Percentiles rank a stretch among this genome's conserved stretches.
These are phyloP conservation scores for Chromoteleia sp. DNA, from an alignment of 2,888 invertebrate species.

Conservation along the genomic window DNA sequence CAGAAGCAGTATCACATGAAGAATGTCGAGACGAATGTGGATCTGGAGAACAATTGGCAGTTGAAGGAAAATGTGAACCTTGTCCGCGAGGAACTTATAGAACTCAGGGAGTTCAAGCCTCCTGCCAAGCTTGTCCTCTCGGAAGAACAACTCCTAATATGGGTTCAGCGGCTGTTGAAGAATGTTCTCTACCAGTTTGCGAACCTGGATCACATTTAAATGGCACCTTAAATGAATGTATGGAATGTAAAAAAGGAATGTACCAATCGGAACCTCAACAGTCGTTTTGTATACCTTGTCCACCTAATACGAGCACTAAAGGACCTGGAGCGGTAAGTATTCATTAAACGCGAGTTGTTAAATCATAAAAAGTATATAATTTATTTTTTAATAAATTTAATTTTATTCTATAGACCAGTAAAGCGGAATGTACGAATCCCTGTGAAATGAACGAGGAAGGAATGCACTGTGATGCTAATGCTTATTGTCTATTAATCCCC, in stretches of 20 bases:
- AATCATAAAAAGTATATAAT: no score
- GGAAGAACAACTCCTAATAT: constrained; percentile 95
- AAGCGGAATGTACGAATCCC: constrained; percentile 94
- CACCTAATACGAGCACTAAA: constrained; percentile 95
- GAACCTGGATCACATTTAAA: constrained; percentile 92
- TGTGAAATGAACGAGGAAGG: constrained; percentile 93
- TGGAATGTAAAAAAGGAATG: constrained; percentile 94
- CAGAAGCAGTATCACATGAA: constrained; percentile 93
- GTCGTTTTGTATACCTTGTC: constrained; percentile 93
- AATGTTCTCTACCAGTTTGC: constrained; percentile 96
- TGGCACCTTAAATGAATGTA: constrained; percentile 93
- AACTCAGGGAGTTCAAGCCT: constrained; percentile 93
- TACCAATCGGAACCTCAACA: constrained; percentile 96
- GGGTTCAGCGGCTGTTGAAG: constrained; percentile 93
- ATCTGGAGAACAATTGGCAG: constrained; percentile 92
- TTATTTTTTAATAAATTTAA: neutral
- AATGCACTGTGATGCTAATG: constrained; percentile 94
- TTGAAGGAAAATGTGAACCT: constrained; percentile 95
- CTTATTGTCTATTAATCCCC: constrained; percentile 93
- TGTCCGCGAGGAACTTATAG: constrained; percentile 96
- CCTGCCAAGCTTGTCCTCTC: constrained; percentile 94
- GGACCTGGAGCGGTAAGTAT: constrained; percentile 91
- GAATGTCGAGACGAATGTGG: constrained; percentile 97
- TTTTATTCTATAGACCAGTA: constrained; percentile 87
- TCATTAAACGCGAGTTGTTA: no score